Base-by-base conservation (phyloP, 2,113 vertebrate species). In the Nothocercus julius region DNA sequence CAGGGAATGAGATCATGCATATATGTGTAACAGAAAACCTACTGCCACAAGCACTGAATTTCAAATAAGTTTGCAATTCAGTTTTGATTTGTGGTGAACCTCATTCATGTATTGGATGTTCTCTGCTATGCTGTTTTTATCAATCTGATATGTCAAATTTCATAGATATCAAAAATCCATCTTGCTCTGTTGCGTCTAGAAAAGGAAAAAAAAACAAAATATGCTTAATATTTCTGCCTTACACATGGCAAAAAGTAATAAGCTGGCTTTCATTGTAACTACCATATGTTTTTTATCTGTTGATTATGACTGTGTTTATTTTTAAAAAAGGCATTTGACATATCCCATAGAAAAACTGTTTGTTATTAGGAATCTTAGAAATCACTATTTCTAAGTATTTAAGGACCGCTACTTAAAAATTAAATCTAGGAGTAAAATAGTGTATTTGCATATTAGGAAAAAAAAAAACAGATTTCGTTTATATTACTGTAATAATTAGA, bases 51-150 rank as follows among this genome's bases (percentile, higher is more conserved):
- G 22, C 68, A 40, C 34, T 88, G 85, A 94, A 93, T 86, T 78
- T 70, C 76, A 27, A 89, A 87, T 80, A 87, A 87, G 47, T 21
- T 92, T 61, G 73, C 56, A 77, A 56, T 96, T 91, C 82, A 75
- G 63, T 85, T 89, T 89, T 80, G 27, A 91, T 90, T 80, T 70
- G 59, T 63, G 36, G 19, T 83, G 28, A 95, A 85, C 87, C 45
- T 45, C 36, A 88, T 85, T 89, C 45, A 54, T 77, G 27, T 88
- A 40, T 78, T 83, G 76, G 45, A 93, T 85, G 40, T 59, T 85
- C 54, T 83, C 30, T 74, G 79, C 85, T 85, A 13, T 59, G 24
- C 51, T 80, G 36, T 49, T 92, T 85, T 92, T 63, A 82, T 92
- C 73, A 85, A 20, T 91, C 59, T 85, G 49, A 42, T 89, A n/a